Conservation (phyloP, 1,140 invertebrate genomes). For the Diplogasteroides magnus region DNA sequence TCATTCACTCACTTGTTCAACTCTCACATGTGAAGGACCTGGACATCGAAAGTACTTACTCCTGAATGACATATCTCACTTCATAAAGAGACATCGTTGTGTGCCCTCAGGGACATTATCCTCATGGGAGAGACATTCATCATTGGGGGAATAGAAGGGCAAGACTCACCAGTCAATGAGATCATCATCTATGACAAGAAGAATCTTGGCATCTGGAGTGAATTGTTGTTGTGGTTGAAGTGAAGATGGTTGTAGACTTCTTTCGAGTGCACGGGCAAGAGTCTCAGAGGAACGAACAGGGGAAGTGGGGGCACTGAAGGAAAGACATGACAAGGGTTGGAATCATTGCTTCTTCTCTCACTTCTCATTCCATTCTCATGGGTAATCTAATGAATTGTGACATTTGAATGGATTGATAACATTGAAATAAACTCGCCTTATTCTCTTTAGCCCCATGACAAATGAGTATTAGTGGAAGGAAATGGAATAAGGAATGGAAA, state of each 20-base stretch:
- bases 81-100: neutral
- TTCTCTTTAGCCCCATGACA: neutral
- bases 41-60: neutral
- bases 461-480: constrained; percentile 3
- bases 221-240: constrained; percentile 10
- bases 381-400: neutral
- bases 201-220: constrained; percentile 17
- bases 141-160: neutral
- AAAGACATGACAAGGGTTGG: neutral
- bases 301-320: constrained; percentile 28
- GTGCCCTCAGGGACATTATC: neutral
- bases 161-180: constrained; percentile 17
- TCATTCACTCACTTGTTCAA: constrained; percentile 2
- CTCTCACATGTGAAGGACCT: neutral
- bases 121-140: neutral
- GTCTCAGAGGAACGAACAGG: constrained; percentile 17
- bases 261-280: constrained; percentile 22
- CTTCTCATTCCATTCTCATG: neutral
- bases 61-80: neutral
- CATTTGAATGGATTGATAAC: neutral
- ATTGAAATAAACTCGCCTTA: neutral
- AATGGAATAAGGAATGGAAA: constrained; percentile 1
- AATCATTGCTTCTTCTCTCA: neutral
- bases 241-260: constrained; percentile 16
- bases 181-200: constrained; percentile 22